Evolutionary conservation across 92 coral and sea anemone species (phyloP).

Genomic region (Umimayanthus chanpuru): DNA sequence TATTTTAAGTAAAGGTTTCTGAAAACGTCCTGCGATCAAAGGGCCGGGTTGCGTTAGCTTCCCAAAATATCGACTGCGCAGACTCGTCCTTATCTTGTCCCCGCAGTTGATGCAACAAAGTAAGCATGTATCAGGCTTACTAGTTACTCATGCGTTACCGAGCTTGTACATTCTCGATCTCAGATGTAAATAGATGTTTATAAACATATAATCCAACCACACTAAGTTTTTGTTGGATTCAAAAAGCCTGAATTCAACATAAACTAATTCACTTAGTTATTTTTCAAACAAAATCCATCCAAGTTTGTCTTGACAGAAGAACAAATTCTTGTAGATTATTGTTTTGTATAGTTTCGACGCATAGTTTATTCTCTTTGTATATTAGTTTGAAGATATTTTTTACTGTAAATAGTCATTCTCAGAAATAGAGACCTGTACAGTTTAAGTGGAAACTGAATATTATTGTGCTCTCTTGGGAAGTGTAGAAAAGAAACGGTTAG

Average conservation of each 20-base stretch:
- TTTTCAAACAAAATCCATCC: not conserved
- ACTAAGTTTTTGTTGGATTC: not conserved
- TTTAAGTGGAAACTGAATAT: not conserved
- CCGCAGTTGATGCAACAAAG: no score
- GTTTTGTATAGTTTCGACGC: not conserved
- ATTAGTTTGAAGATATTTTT: constrained; percentile 18
- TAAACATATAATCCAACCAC: not conserved
- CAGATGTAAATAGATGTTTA: not conserved
- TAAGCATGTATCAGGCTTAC: not conserved
- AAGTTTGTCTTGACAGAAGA: not conserved
- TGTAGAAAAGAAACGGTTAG: not conserved
- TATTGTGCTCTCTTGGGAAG: not conserved
- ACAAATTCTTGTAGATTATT: not conserved
- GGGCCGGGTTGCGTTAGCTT: no score
- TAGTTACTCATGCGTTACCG: not conserved
- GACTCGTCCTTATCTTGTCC: no score
- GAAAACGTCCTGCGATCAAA: no score
- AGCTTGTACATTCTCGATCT: not conserved
- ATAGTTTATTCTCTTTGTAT: not conserved
- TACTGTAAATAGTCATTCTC: constrained; percentile 34
- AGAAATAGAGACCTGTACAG: constrained; percentile 30
- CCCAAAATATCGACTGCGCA: no score
- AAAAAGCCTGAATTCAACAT: not conserved
- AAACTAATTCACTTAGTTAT: not conserved
- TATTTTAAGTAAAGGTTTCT: no score